These are phyloP conservation scores for Palythoa grandis DNA, from an alignment of 92 coral and sea anemone genomes.

Conservation along the genomic window DNA sequence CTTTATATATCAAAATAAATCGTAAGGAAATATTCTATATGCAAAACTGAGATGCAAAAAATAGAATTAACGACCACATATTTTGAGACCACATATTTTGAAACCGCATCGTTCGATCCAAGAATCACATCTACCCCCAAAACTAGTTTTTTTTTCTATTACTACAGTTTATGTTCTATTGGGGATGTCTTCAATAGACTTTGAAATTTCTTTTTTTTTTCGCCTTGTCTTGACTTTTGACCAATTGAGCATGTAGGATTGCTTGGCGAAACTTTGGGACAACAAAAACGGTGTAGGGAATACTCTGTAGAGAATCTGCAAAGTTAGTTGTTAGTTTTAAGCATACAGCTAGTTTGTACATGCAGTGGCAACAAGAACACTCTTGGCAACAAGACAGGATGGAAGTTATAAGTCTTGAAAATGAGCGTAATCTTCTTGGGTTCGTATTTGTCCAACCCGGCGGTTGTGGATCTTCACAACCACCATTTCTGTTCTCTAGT, in stretches of 20 bases:
- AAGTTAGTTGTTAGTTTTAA: slow-evolving; percentile 10
- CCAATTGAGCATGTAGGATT: background rate
- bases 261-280: background rate
- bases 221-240: background rate
- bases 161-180: background rate
- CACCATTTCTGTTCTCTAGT: background rate
- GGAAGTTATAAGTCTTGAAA: slow-evolving; percentile 34
- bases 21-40: slow-evolving; percentile 11
- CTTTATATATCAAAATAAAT: slow-evolving; percentile 33
- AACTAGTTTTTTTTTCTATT: background rate
- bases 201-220: background rate
- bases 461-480: background rate
- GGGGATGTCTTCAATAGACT: background rate
- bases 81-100: slow-evolving; percentile 22
- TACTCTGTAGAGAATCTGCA: background rate
- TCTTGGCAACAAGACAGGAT: slow-evolving; percentile 41
- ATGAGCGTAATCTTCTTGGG: slow-evolving; percentile 9
- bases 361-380: slow-evolving; percentile 18
- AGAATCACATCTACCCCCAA: background rate
- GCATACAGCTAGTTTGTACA: slow-evolving; percentile 29
- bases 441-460: slow-evolving; percentile 27
- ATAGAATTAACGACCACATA: slow-evolving; percentile 32
- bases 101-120: slow-evolving; percentile 24
- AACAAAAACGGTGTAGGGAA: background rate
- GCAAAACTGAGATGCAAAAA: slow-evolving; percentile 24